Conservation (phyloP, 1,140 invertebrate species). For the Palaemon carinicauda region DNA sequence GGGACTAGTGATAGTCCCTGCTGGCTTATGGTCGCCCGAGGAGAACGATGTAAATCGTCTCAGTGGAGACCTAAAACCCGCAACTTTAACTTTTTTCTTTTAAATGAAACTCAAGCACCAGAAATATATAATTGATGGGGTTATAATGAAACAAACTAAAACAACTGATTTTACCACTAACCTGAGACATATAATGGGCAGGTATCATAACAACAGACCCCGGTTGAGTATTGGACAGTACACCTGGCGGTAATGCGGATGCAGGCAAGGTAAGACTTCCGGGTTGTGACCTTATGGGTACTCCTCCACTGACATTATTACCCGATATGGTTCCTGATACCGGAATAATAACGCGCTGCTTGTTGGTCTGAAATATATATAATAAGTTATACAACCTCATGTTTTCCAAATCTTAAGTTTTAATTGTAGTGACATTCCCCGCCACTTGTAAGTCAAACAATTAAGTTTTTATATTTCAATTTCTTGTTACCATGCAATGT, state of each 20-base stretch:
- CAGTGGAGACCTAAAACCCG: too few species aligned
- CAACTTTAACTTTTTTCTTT: too few species aligned
- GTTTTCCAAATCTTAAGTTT: background rate
- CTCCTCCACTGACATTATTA: slow-evolving; percentile 9
- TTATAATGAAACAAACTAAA: too few species aligned
- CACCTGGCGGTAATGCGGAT: slow-evolving; percentile 68
- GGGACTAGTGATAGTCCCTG: too few species aligned
- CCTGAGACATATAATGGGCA: slow-evolving; percentile 71
- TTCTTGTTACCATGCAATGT: too few species aligned
- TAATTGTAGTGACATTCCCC: too few species aligned
- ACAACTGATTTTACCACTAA: slow-evolving; percentile 7
- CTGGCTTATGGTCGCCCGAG: too few species aligned
- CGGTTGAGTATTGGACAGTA: slow-evolving; percentile 67
- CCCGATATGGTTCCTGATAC: slow-evolving; percentile 24
- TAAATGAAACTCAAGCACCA: too few species aligned
- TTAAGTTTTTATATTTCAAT: too few species aligned
- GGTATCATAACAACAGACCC: slow-evolving; percentile 71
- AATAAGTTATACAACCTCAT: background rate
- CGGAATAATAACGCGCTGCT: slow-evolving; percentile 51
- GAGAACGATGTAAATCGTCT: too few species aligned
- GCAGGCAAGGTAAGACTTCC: slow-evolving; percentile 63
- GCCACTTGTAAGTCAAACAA: too few species aligned
- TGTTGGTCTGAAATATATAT: slow-evolving; percentile 17
- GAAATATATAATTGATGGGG: too few species aligned
- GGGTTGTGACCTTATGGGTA: slow-evolving; percentile 43